Evolutionary conservation across 2,888 invertebrate species (phyloP).

Genomic region (Mongoloraphidia duomilia): DNA sequence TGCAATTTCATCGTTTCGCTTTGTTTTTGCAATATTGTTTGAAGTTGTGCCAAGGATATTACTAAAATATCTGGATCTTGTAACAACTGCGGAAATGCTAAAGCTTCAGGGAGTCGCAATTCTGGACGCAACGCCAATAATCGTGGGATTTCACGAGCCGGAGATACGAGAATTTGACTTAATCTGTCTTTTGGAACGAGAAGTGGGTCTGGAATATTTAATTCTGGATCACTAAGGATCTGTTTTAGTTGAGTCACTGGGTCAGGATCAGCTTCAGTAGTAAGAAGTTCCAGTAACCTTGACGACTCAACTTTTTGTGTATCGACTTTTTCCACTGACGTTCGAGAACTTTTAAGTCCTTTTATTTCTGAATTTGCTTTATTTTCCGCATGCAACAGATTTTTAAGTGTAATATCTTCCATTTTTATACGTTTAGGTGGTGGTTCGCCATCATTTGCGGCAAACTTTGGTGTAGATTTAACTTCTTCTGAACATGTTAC

Average conservation of each 20-base stretch:
- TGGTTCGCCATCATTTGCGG: conserved; percentile 26
- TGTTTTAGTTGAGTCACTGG: conserved; percentile 58
- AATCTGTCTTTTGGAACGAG: conserved; percentile 64
- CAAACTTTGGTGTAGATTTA: conserved; percentile 27
- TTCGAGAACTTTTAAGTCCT: conserved; percentile 30
- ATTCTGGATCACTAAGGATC: conserved; percentile 47
- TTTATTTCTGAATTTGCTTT: conserved; percentile 27
- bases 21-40: conserved; percentile 44
- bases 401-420: conserved; percentile 34
- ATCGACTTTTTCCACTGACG: conserved; percentile 25
- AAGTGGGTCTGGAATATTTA: conserved; percentile 67
- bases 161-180: conserved; percentile 52
- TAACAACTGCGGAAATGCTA: conserved; percentile 54
- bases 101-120: conserved; percentile 55
- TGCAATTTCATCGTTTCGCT: conserved; percentile 21
- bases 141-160: conserved; percentile 63
- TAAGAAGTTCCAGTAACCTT: conserved; percentile 30
- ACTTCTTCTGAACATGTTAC: conserved; percentile 63
- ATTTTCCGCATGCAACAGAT: conserved; percentile 32
- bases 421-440: conserved; percentile 36
- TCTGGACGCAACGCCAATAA: conserved; percentile 57
- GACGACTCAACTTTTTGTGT: conserved; percentile 24
- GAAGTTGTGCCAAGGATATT: conserved; percentile 59
- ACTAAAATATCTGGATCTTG: conserved; percentile 67
- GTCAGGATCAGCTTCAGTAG: conserved; percentile 35